Percentiles rank a stretch among this genome's conserved stretches.
These are phyloP conservation scores for Eclectus roratus DNA, from an alignment of 2,113 vertebrate species.

Conservation along the genomic window DNA sequence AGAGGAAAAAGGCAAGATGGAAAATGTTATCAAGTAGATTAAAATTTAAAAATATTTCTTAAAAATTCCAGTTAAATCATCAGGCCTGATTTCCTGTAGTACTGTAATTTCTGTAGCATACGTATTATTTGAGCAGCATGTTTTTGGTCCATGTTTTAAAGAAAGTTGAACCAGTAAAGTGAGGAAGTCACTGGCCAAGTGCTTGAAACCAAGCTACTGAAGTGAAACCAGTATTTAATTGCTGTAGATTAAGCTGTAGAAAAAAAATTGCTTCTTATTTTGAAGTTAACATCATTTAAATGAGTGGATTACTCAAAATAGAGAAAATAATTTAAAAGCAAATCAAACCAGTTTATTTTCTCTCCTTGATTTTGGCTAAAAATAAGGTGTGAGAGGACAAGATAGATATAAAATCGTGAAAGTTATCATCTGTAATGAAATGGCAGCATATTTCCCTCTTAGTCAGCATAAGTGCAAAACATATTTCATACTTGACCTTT, in stretches of 20 bases:
- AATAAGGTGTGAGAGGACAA: neutral
- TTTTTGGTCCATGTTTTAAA: neutral
- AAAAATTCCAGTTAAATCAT: neutral
- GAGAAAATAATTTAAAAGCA: neutral
- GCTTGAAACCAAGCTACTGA: neutral
- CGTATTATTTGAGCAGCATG: fast-evolving
- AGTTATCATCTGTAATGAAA: neutral
- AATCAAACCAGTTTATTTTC: neutral
- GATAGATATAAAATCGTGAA: neutral
- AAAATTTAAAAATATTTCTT: neutral
- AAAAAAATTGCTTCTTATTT: neutral
- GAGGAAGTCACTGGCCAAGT: neutral
- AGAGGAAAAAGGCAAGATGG: neutral
- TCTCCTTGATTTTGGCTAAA: neutral
- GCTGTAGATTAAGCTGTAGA: neutral
- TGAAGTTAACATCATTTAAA: neutral
- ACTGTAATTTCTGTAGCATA: neutral
- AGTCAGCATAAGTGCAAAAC: neutral
- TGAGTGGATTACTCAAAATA: neutral
- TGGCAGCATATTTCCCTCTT: neutral
- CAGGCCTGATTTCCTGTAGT: neutral
- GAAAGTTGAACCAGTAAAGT: neutral
- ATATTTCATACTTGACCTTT: neutral
- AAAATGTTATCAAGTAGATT: neutral
- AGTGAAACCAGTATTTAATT: neutral